These are phyloP conservation scores for Neria commutata DNA, from an alignment of 2,888 invertebrate species.

Conservation along the genomic window DNA sequence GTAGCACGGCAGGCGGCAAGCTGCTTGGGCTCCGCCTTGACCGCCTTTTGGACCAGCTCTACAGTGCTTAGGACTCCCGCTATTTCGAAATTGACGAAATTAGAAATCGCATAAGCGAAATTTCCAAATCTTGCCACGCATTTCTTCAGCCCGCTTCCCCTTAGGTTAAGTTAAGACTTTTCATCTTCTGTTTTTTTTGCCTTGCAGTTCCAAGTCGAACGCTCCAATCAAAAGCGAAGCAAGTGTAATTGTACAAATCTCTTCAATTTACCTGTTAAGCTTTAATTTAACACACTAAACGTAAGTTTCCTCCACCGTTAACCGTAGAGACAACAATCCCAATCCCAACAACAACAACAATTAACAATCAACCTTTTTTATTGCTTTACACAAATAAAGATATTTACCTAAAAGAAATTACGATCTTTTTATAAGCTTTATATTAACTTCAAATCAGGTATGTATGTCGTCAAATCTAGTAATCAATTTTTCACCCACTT, in stretches of 20 bases:
- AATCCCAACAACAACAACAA: no score
- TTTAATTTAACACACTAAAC: background rate
- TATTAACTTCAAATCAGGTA: no score
- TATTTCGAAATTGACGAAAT: background rate
- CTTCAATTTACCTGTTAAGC: background rate
- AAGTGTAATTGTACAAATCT: constrained; percentile 5
- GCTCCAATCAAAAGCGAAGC: no score
- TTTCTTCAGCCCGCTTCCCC: constrained; percentile 9
- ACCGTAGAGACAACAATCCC: background rate
- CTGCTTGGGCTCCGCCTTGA: background rate
- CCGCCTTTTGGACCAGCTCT: no score
- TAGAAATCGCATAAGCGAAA: background rate
- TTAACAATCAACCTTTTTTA: no score
- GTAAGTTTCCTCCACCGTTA: background rate
- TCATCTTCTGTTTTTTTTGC: background rate
- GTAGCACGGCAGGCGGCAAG: constrained; percentile 35
- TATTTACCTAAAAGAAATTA: no score
- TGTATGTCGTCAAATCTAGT: no score
- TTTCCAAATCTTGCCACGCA: constrained; percentile 16
- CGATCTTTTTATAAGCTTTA: no score
- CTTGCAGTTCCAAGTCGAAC: no score
- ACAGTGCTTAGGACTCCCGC: background rate
- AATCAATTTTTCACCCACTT: no score
- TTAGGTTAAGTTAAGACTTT: background rate
- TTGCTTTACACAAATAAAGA: no score